These are phyloP conservation scores for Drosophila bipectinata DNA, from an alignment of 1,140 invertebrate species.

Conservation along the genomic window DNA sequence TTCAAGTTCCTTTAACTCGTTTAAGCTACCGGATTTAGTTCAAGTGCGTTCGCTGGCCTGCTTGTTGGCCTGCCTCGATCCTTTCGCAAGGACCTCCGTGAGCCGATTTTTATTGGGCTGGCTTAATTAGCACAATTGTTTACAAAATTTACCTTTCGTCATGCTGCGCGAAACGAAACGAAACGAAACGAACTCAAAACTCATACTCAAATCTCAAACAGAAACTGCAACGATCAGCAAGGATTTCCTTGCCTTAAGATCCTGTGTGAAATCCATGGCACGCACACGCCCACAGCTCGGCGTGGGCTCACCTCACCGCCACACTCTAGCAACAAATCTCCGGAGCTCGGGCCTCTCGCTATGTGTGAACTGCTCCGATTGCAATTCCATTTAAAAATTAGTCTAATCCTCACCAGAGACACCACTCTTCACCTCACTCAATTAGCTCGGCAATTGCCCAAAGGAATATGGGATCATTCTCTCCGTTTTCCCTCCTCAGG, in stretches of 20 bases:
- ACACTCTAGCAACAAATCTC: constrained; percentile 8
- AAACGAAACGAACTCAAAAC: no score
- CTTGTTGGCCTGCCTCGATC: not conserved
- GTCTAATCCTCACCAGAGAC: constrained; percentile 59
- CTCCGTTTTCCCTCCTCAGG: no score
- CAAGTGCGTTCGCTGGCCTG: constrained; percentile 55
- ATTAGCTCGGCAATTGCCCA: constrained; percentile 59
- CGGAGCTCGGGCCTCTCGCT: not conserved
- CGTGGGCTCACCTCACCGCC: constrained; percentile 16
- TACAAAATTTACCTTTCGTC: constrained; percentile 83
- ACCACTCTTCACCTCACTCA: constrained; percentile 11
- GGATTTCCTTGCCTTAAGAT: not conserved
- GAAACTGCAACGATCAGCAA: not conserved
- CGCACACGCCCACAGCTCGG: constrained; percentile 75
- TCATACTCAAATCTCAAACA: no score
- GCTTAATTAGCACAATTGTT: constrained; percentile 83
- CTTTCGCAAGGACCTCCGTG: constrained; percentile 31
- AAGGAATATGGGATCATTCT: not conserved
- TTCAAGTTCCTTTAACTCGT: constrained; percentile 83
- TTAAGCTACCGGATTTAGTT: constrained; percentile 83
- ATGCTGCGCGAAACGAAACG: constrained; percentile 36
- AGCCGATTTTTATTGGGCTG: constrained; percentile 79
- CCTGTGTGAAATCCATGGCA: constrained; percentile 54
- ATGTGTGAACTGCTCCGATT: constrained; percentile 53
- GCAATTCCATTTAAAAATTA: constrained; percentile 81